Evolutionary conservation across 2,888 invertebrate genomes (phyloP).

Genomic region (Chalcis sispes): DNA sequence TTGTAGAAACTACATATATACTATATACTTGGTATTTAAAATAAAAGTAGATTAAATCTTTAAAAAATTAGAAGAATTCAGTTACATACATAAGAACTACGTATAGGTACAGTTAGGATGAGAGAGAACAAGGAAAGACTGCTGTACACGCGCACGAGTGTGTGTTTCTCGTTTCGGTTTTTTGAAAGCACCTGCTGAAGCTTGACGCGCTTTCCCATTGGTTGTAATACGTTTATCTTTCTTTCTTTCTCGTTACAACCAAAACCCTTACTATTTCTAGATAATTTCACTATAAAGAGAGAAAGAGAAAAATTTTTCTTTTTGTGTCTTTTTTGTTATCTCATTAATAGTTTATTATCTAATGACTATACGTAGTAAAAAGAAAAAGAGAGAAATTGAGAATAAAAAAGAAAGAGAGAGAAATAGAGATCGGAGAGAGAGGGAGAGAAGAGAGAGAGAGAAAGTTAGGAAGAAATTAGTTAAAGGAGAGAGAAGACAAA

Average conservation of each 20-base stretch:
- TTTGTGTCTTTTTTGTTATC: background rate
- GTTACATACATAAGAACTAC: background rate
- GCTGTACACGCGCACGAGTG: background rate
- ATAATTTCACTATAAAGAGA: background rate
- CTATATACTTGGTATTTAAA: background rate
- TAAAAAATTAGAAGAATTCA: background rate
- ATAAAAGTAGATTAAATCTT: too few relatives aligned
- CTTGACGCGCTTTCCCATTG: conserved; percentile 25
- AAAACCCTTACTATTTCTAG: background rate
- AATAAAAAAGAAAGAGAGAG: background rate
- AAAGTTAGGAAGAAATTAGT: too few relatives aligned
- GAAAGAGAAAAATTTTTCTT: background rate
- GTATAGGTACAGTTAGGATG: background rate
- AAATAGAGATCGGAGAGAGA: background rate
- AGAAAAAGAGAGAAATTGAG: background rate
- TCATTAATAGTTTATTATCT: too few relatives aligned
- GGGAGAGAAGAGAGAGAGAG: conserved; percentile 1
- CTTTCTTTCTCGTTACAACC: background rate
- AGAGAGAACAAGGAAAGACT: too few relatives aligned
- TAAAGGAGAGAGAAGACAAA: too few relatives aligned
- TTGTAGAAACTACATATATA: too few relatives aligned
- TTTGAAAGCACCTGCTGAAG: conserved; percentile 43
- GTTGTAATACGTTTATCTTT: background rate
- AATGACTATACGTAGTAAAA: too few relatives aligned
- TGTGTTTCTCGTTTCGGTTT: conserved; percentile 31